Evolutionary conservation across 2,113 vertebrate genomes (phyloP), one percentile per base, ranked within the genome.

Genomic region (Catharus fuscescens): DNA sequence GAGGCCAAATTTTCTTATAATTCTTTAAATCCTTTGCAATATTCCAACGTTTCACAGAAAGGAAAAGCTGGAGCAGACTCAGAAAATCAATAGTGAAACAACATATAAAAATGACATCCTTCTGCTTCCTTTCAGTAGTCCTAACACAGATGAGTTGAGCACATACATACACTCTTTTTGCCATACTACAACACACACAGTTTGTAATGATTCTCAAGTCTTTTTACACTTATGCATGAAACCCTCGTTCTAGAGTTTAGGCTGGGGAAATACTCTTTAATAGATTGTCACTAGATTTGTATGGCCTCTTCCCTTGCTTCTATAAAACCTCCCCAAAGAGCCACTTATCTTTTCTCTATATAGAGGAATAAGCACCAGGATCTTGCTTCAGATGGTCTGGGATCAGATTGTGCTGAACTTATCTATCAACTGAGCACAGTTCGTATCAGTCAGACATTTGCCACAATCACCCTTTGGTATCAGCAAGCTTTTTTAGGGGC

Each of bases 141-240:
- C 4, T 64, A 26, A 28, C 2, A 61, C 0, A 2, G 25, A 28
- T 1, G 1, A 70, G 9, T 34, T 78, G 23, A 52, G 34, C 10
- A 53, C 3, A 11, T 56, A 3, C 17, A 20, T 40, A 67, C 29
- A 31, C 2, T 32, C 28, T 59, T 90, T 76, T 64, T 94, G 34
- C 47, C 31, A 19, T 38, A 32, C 26, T 47, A 64, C 11, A 48
- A n/a, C 10, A 52, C 0, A 1, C 3, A 4, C 8, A 40, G 8
- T 47, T 88, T 47, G 20, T 60, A 91, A 38, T 8, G 59, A 31
- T 45, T 72, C 11, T 42, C 36, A n/a, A 53, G 26, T 16, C 32
- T 47, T 89, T 57, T 56, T 61, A 60, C 26, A 25, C 18, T 56
- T 32, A 8, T 20, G 12, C 56, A 18, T 7, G 8, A 59, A 82